Evolutionary conservation across 2,888 invertebrate genomes (phyloP).

Genomic region (Caenorhabditis drosophilae): DNA sequence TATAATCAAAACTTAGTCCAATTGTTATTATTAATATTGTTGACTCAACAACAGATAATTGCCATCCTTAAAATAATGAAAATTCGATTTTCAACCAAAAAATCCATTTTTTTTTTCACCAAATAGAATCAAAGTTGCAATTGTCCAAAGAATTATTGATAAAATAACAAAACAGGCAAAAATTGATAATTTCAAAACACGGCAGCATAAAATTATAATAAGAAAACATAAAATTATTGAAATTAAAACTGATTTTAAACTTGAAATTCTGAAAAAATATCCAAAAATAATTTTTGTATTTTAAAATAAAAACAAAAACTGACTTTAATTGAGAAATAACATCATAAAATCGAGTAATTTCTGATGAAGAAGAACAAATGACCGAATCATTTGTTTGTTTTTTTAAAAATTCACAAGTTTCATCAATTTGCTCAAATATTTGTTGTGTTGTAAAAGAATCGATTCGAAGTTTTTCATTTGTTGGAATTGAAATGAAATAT

Average conservation of each 20-base stretch:
- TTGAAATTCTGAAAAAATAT: slow-evolving; percentile 30
- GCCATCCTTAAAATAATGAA: slow-evolving; percentile 54
- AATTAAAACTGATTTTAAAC: slow-evolving; percentile 37
- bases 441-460: slow-evolving; percentile 14
- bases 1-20: slow-evolving; percentile 66
- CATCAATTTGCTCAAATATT: slow-evolving; percentile 32
- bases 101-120: too few species aligned
- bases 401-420: background rate
- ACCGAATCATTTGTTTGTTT: slow-evolving; percentile 13
- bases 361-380: slow-evolving; percentile 37
- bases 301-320: too few species aligned
- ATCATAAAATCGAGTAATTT: slow-evolving; percentile 43
- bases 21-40: slow-evolving; percentile 66
- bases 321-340: slow-evolving; percentile 31
- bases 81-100: too few species aligned
- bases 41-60: slow-evolving; percentile 66
- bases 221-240: slow-evolving; percentile 55
- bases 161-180: slow-evolving; percentile 34
- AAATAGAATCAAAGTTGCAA: slow-evolving; percentile 32
- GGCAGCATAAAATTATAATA: slow-evolving; percentile 54
- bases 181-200: slow-evolving; percentile 39
- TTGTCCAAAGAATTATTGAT: slow-evolving; percentile 41
- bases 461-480: slow-evolving; percentile 29
- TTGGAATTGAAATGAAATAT: slow-evolving; percentile 42
- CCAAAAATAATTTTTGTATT: background rate